phyloP scores from a whole-genome alignment of 92 coral and sea anemone genomes.

The Isaurus tuberculatus region DNA sequence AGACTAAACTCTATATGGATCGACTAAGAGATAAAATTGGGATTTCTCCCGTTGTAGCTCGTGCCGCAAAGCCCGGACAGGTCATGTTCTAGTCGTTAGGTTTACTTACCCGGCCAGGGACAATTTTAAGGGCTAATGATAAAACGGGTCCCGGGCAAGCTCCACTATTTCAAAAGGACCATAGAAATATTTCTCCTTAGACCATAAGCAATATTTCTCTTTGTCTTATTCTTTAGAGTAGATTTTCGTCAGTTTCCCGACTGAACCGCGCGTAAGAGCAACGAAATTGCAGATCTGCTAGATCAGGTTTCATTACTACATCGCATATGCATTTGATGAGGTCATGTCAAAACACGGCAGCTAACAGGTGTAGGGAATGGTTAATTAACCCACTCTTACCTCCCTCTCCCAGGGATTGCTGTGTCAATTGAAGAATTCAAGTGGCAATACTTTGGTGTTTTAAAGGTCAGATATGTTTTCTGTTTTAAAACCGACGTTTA shows the following conservation, averaged over 20 bases:
- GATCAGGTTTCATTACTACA: constrained; percentile 91
- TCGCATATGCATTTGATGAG: constrained; percentile 95
- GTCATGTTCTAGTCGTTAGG: not conserved
- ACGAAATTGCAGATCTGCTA: constrained; percentile 77
- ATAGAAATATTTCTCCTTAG: constrained; percentile 32
- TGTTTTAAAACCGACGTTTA: constrained; percentile 5
- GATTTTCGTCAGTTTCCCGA: constrained; percentile 70
- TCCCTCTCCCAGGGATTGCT: constrained; percentile 30
- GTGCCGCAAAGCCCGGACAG: not conserved
- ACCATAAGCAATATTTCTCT: constrained; percentile 36
- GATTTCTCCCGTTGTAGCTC: not conserved
- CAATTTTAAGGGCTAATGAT: not conserved
- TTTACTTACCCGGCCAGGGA: constrained; percentile 42
- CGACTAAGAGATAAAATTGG: not conserved
- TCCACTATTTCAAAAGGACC: constrained; percentile 43
- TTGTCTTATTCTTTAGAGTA: constrained; percentile 63
- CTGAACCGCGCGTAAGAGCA: constrained; percentile 58
- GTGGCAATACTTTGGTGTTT: constrained; percentile 1
- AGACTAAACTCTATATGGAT: not conserved
- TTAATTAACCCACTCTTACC: constrained; percentile 45
- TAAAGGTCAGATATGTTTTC: constrained; percentile 8
- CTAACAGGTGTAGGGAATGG: constrained; percentile 87
- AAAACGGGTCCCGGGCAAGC: constrained; percentile 19
- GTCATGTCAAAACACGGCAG: constrained; percentile 73
- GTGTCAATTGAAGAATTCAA: constrained; percentile 3